These are phyloP conservation scores for Alaudala cheleensis DNA, from an alignment of 2,113 vertebrate genomes.

Conservation along the genomic window DNA sequence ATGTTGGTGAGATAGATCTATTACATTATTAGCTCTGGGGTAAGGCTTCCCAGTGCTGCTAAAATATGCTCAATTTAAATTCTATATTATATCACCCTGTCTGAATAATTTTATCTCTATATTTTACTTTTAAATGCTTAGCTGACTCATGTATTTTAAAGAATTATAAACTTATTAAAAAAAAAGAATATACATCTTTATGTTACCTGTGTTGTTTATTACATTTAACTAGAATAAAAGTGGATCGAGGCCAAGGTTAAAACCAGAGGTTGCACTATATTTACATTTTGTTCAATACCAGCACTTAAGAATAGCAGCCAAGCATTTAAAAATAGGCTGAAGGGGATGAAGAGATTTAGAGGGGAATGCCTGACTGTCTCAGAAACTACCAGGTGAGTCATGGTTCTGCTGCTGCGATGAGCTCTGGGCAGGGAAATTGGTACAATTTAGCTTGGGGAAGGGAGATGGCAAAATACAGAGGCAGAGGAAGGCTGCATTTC, in stretches of 20 bases:
- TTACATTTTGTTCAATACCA: conserved; percentile 60
- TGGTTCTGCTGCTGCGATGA: background rate
- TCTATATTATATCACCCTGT: conserved; percentile 44
- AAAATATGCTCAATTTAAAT: conserved; percentile 67
- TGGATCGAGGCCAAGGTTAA: conserved; percentile 43
- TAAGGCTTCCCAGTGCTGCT: conserved; percentile 60
- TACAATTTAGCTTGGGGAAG: background rate
- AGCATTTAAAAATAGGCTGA: conserved; percentile 63
- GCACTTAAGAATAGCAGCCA: conserved; percentile 33
- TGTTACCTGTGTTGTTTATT: conserved; percentile 59
- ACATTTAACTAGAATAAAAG: conserved; percentile 39
- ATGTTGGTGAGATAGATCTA: conserved; percentile 33
- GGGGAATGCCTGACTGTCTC: conserved; percentile 54
- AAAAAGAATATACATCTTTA: conserved; percentile 11
- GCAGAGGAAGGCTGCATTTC: background rate
- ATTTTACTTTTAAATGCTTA: conserved; percentile 70
- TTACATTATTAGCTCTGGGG: conserved; percentile 62
- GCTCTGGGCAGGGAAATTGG: background rate
- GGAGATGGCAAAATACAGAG: background rate
- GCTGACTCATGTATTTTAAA: conserved; percentile 59
- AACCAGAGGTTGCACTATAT: conserved; percentile 11
- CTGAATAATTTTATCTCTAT: conserved; percentile 69
- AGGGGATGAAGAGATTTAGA: conserved; percentile 61
- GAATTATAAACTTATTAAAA: conserved; percentile 36
- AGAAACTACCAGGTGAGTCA: conserved; percentile 54